A percentile compares a stretch with the other conserved stretches of the same genome.
These are phyloP conservation scores for Drosophila saltans DNA, from an alignment of 1,140 invertebrate genomes.

Conservation along the genomic window DNA sequence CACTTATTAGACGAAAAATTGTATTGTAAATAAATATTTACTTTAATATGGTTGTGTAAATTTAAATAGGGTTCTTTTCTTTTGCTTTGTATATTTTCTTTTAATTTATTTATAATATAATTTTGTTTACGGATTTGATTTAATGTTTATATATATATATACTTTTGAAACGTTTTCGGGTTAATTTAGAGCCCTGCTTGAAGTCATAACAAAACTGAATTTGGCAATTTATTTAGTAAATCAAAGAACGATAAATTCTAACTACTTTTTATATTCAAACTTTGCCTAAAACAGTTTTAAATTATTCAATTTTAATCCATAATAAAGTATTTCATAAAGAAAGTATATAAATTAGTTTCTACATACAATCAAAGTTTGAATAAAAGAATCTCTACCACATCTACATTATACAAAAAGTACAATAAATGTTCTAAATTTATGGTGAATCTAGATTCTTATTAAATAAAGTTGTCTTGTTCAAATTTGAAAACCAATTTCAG, in stretches of 20 bases:
- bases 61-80: conserved; percentile 48
- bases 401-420: no score
- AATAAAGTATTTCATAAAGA: no score
- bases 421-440: no score
- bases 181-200: not conserved
- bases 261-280: no score
- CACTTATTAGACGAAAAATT: conserved; percentile 36
- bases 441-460: no score
- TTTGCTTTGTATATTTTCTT: conserved; percentile 29
- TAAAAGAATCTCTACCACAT: no score
- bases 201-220: not conserved
- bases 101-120: conserved; percentile 58
- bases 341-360: no score
- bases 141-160: conserved; percentile 22
- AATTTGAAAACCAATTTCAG: no score
- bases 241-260: not conserved
- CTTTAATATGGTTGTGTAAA: conserved; percentile 36
- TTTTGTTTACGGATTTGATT: conserved; percentile 67
- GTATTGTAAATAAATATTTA: conserved; percentile 62
- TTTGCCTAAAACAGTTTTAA: no score
- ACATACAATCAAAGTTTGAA: no score
- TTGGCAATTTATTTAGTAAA: not conserved
- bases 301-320: no score
- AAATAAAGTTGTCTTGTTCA: no score
- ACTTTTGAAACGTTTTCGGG: conserved; percentile 1